Conservation (phyloP, 2,113 vertebrate genomes). For the Eudyptes chrysolophus region DNA sequence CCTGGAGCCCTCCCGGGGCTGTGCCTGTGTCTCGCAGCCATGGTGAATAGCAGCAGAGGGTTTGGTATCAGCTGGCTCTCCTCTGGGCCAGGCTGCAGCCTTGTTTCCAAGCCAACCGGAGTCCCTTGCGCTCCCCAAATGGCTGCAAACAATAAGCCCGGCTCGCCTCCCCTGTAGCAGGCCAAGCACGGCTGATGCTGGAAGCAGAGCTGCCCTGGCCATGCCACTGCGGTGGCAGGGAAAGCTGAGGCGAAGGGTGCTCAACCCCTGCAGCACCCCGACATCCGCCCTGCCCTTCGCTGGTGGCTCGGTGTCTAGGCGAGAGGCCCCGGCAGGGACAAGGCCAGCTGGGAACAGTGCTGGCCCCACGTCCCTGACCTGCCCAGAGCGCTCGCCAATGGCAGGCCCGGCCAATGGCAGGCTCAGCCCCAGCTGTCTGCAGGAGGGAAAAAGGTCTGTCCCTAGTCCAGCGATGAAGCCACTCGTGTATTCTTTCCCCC, state of each 20-base stretch:
- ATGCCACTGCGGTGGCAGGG: fast-evolving
- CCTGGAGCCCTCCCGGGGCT: background rate
- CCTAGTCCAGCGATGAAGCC: background rate
- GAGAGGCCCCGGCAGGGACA: background rate
- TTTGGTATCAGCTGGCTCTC: background rate
- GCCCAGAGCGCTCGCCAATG: fast-evolving
- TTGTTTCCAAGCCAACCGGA: slow-evolving; percentile 41
- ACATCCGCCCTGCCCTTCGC: background rate
- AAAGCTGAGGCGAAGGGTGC: background rate
- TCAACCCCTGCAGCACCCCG: background rate
- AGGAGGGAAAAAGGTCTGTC: background rate
- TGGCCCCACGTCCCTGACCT: background rate
- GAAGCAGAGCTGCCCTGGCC: background rate
- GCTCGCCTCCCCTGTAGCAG: background rate
- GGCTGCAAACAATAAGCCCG: background rate
- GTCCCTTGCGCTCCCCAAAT: background rate
- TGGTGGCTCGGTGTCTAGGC: fast-evolving
- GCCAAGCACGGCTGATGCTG: background rate
- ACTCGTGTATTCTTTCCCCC: fast-evolving
- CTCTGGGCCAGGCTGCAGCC: slow-evolving; percentile 29
- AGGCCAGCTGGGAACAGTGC: fast-evolving
- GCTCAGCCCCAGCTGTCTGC: fast-evolving
- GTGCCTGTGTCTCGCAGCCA: background rate
- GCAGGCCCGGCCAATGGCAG: background rate
- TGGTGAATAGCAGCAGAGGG: background rate